Evolutionary conservation across 2,797 vertebrate species (phyloP).

Genomic region (Chlorospingus semifuscus): DNA sequence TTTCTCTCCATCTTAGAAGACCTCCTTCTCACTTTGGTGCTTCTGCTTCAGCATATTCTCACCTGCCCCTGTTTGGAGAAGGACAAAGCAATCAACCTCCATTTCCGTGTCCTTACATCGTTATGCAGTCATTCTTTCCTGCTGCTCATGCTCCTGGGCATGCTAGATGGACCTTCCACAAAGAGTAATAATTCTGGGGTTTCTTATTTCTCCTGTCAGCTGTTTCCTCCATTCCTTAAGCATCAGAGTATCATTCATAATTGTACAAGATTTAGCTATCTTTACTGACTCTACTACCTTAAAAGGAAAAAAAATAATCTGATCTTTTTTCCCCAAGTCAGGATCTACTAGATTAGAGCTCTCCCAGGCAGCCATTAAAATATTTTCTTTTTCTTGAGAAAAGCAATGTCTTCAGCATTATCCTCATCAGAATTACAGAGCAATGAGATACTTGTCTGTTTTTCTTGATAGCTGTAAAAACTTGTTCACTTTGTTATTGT

Average conservation of each 20-base stretch:
- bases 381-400: not conserved
- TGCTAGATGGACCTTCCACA: not conserved
- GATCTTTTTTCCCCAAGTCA: not conserved
- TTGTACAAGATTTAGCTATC: not conserved
- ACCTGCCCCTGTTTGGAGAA: not conserved
- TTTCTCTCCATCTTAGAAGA: not conserved
- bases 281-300: not conserved
- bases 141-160: not conserved
- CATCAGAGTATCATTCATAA: not conserved
- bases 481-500: not conserved
- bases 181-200: not conserved
- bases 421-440: not conserved
- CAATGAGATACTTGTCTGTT: not conserved
- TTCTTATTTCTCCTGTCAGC: not conserved
- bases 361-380: not conserved
- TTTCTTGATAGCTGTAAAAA: not conserved
- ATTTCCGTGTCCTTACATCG: not conserved
- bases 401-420: not conserved
- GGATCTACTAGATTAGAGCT: not conserved
- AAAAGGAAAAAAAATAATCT: not conserved
- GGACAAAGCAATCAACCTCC: not conserved
- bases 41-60: not conserved
- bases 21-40: not conserved
- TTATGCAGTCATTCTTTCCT: not conserved
- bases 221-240: not conserved